phyloP scores from a whole-genome alignment of 2,113 vertebrate genomes.

The Helogale parvula region DNA sequence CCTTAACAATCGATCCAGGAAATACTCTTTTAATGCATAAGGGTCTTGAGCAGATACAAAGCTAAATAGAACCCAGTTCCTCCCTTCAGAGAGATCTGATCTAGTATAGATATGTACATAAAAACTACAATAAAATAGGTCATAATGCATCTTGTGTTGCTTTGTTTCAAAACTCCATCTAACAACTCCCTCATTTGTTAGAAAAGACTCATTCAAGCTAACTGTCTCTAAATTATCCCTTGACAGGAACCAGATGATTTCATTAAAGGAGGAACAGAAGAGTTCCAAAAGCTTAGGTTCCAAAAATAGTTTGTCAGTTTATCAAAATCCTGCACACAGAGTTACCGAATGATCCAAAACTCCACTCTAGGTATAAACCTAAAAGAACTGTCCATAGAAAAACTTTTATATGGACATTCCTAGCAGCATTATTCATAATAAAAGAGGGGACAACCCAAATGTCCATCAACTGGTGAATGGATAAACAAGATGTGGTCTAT shows the following conservation, averaged over 20 bases:
- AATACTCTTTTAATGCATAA: neutral
- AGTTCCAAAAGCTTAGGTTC: neutral
- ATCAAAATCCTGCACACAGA: neutral
- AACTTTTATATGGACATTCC: neutral
- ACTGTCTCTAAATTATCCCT: neutral
- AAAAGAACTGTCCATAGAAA: neutral
- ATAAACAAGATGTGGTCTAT: neutral
- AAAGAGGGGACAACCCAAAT: neutral
- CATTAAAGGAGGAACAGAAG: neutral
- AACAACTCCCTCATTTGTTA: neutral
- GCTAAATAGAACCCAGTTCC: neutral
- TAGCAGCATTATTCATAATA: neutral
- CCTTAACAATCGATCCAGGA: neutral
- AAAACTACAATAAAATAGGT: neutral
- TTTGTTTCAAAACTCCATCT: neutral
- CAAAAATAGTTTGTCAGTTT: neutral
- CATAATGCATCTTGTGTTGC: neutral
- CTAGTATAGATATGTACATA: neutral
- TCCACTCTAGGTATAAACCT: neutral
- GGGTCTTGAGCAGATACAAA: neutral
- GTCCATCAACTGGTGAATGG: neutral
- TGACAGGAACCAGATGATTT: neutral
- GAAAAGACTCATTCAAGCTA: neutral
- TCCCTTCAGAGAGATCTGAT: neutral
- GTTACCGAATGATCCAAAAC: neutral